These are phyloP conservation scores for Brachionus sp. DNA, from an alignment of 1,140 invertebrate genomes.

Conservation along the genomic window DNA sequence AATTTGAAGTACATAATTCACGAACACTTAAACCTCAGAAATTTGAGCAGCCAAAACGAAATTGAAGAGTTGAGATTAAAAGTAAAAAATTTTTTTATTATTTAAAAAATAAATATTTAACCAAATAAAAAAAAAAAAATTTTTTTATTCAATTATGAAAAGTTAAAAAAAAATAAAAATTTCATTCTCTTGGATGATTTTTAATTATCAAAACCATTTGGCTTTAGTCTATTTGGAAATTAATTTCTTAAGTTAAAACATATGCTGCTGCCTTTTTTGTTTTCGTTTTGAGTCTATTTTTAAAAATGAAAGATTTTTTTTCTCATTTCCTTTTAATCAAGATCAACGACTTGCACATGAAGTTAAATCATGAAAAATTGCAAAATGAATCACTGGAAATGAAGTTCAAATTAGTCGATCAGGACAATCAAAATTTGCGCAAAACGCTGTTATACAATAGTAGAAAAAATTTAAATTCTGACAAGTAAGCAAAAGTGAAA, in stretches of 20 bases:
- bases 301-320: no score
- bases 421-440: constrained; percentile 26
- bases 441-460: not conserved
- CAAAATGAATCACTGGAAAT: constrained; percentile 36
- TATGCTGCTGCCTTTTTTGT: no score
- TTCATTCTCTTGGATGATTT: no score
- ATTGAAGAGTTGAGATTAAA: constrained; percentile 2
- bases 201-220: no score
- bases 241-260: no score
- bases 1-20: constrained; percentile 22
- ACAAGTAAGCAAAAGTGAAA: not conserved
- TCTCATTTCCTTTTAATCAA: not conserved
- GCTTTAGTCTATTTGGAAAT: no score
- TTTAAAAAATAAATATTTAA: not conserved
- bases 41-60: constrained; percentile 2
- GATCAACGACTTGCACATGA: constrained; percentile 29
- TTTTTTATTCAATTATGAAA: no score
- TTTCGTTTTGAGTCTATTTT: no score
- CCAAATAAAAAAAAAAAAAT: no score
- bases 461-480: not conserved
- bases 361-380: constrained; percentile 21
- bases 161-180: no score
- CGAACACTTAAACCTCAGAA: not conserved
- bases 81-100: not conserved
- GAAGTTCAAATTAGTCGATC: constrained; percentile 30